Conservation (phyloP, 2,888 invertebrate genomes). For the Tetragnatha montana region DNA sequence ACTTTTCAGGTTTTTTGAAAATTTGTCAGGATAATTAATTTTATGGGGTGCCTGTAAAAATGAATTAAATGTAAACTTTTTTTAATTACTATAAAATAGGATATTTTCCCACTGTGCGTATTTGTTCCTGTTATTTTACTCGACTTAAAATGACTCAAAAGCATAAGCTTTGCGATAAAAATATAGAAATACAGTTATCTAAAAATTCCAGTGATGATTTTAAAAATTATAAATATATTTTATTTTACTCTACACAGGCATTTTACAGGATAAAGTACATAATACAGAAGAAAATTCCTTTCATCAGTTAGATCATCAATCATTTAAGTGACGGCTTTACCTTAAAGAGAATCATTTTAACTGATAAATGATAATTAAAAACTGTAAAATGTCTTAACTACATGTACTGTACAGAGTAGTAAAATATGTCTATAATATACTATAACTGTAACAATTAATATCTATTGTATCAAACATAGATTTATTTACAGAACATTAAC, state of each 20-base stretch:
- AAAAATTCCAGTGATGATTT: too few relatives aligned
- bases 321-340: conserved; percentile 29
- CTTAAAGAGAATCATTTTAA: conserved; percentile 46
- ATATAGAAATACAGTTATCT: neutral
- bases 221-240: neutral
- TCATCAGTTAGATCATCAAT: conserved; percentile 22
- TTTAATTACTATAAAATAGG: too few relatives aligned
- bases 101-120: too few relatives aligned
- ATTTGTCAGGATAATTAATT: too few relatives aligned
- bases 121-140: too few relatives aligned
- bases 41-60: neutral
- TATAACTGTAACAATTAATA: neutral
- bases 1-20: too few relatives aligned
- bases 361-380: conserved; percentile 32
- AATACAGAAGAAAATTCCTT: neutral
- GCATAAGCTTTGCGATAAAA: neutral
- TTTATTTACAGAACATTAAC: neutral
- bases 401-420: too few relatives aligned
- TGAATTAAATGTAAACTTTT: neutral
- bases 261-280: neutral
- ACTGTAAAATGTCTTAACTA: conserved; percentile 7
- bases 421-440: too few relatives aligned
- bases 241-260: neutral
- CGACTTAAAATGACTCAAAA: too few relatives aligned
- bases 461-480: neutral